Base-by-base conservation (phyloP, 1,140 invertebrate species). In the Ooceraea biroi region DNA sequence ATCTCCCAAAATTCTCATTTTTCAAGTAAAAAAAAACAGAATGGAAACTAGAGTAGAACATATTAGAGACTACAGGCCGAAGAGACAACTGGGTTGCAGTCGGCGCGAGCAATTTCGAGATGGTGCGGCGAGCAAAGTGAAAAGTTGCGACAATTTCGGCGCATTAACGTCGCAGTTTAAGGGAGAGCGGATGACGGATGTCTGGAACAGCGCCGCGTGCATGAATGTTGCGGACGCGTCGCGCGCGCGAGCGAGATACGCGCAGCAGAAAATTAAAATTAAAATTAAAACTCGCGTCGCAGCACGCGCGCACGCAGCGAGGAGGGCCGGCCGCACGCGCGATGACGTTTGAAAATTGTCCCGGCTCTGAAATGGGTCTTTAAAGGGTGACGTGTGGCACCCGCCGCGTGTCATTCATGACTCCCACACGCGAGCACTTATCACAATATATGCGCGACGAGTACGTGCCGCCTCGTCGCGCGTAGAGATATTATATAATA, bases 401-500 rank as follows among this genome's bases (percentile, higher is more conserved):
- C 65, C 76, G 63, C 50, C 65, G 71, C 63, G 50, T 80, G 76
- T 80, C 76, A 74, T 76, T 85, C 85, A 78, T 82, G 83, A 82
- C 78, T 61, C 60, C 84, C 68, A 65, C 73, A 58, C 80, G 74
- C 80, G 80, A 82, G 61, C 65, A 82, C 60, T 89, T 90, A 89
- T 88, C 82, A 73, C 82, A 82, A 90, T 85, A 85, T n/a, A 71
- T 82, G 65, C 52, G 55, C 44, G 36, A 7, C 61, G 30, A 77
- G 50, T 58, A 27, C 63, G 46, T 83, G 84, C 85, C 52, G 65
- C 82, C 63, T 65, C 48, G 41, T 71, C n/a, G n/a, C n/a, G n/a
- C n/a, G 82, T 78, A 78, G 61, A 88, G 87, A 88, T 90, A 85
- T 86, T 84, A 82, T n/a, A n/a, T n/a, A n/a, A n/a, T 85, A 85